Evolutionary conservation across 1,140 invertebrate species (phyloP).

Genomic region (Apolygus lucorum): DNA sequence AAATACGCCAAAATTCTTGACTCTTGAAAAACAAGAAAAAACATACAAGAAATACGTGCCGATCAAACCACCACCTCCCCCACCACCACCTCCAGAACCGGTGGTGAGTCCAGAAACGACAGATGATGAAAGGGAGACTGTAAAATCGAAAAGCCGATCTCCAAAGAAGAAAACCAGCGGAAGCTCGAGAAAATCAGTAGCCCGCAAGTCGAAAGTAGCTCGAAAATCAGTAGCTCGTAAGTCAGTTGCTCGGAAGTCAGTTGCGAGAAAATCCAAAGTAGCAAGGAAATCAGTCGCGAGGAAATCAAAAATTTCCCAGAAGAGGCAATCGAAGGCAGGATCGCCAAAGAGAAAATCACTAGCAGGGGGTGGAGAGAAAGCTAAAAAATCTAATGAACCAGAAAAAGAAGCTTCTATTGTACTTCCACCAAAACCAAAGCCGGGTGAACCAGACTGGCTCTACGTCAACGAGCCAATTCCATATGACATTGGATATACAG

Average conservation of each 20-base stretch:
- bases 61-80: not conserved
- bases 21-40: not conserved
- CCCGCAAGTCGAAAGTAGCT: not conserved
- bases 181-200: not conserved
- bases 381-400: not conserved
- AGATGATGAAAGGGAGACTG: not conserved
- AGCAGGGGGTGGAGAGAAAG: not conserved
- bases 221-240: not conserved
- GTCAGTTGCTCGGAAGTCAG: conserved; percentile 1
- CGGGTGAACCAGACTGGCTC: conserved; percentile 14
- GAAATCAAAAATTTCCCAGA: not conserved
- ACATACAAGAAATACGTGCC: not conserved
- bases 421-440: conserved; percentile 3
- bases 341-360: not conserved
- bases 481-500: not conserved
- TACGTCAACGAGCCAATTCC: conserved; percentile 12
- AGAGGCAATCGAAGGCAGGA: not conserved
- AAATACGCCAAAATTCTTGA: not conserved
- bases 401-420: not conserved
- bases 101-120: not conserved
- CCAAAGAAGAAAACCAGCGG: not conserved
- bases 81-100: not conserved
- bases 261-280: not conserved
- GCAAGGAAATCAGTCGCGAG: not conserved
- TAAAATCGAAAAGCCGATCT: too few relatives aligned